Evolutionary conservation across 2,113 vertebrate species (phyloP), one percentile per base, ranked within the genome.

Genomic region (Elanoides forficatus): DNA sequence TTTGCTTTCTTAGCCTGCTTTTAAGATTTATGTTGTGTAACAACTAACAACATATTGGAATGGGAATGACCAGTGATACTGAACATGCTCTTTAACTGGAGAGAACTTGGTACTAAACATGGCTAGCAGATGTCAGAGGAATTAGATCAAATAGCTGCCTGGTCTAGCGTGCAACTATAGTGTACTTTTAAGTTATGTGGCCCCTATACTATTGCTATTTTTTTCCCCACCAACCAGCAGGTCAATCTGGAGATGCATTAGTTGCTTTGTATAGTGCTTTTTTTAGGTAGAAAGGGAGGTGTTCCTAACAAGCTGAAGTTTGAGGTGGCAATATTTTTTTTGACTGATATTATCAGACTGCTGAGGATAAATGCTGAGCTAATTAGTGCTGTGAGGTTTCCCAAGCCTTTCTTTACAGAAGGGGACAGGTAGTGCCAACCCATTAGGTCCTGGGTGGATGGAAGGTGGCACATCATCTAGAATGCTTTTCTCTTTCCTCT

Each of bases 381-480:
- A 27, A 59, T 60, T 76, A 62, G 23, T 13, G 19, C 19, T 67
- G 10, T 58, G 53, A 68, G 21, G 9, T 43, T 83, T 75, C 38
- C 32, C 8, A 87, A 42, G 12, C 3, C 16, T 62, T 71, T 36
- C 7, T 74, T 71, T 52, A 67, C 7, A 45, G 36, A 65, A 83
- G 21, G 11, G 34, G 34, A 63, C 29, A 29, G 9, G 12, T 58
- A 27, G 6, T 43, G n/a, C 19, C 34, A 74, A 36, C 11, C 20
- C 2, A 3, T 76, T 47, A 47, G 7, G 5, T 5, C 4, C 0
- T 55, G 47, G 75, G 23, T 50, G 48, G 14, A 45, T 56, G 15
- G 18, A 60, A 38, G 0, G 0, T 30, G 5, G 1, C 21, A 40
- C 4, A 1, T 6, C 10, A 3, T 47, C 32, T 40, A 19, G 26